These are phyloP conservation scores for Torymus aiolomorphi DNA, from an alignment of 2,888 invertebrate genomes.

Conservation along the genomic window DNA sequence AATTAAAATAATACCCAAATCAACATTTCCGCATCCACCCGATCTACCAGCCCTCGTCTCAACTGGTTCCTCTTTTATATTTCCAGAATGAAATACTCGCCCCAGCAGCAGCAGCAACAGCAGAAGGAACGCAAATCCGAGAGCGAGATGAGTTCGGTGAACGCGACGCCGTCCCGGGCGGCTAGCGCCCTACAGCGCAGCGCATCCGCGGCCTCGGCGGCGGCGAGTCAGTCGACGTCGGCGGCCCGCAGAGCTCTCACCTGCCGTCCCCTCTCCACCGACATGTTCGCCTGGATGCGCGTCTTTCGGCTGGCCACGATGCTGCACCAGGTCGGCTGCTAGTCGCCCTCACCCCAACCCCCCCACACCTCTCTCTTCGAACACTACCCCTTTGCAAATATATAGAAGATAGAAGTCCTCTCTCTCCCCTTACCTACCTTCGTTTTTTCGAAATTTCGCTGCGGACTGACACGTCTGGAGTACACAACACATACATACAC, in stretches of 20 bases:
- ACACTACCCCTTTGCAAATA: neutral
- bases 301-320: slow-evolving; percentile 72
- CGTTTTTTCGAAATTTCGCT: too few species aligned
- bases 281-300: slow-evolving; percentile 74
- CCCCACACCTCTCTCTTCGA: neutral
- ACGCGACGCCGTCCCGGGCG: slow-evolving; percentile 67
- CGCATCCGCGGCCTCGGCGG: slow-evolving; percentile 62
- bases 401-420: too few species aligned
- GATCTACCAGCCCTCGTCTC: too few species aligned
- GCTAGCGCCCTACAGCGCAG: slow-evolving; percentile 62
- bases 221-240: slow-evolving; percentile 58
- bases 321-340: slow-evolving; percentile 72
- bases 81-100: slow-evolving; percentile 73
- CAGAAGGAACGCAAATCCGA: slow-evolving; percentile 73
- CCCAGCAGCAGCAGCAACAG: slow-evolving; percentile 70
- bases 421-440: too few species aligned
- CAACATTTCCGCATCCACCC: too few species aligned
- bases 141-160: slow-evolving; percentile 70
- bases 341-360: slow-evolving; percentile 59
- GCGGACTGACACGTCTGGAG: too few species aligned
- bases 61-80: neutral
- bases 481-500: too few species aligned
- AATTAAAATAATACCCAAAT: too few species aligned
- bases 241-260: slow-evolving; percentile 58
- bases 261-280: slow-evolving; percentile 68